These are phyloP conservation scores for Astreopora myriophthalma DNA, from an alignment of 64 coral and sea anemone genomes.

Conservation along the genomic window DNA sequence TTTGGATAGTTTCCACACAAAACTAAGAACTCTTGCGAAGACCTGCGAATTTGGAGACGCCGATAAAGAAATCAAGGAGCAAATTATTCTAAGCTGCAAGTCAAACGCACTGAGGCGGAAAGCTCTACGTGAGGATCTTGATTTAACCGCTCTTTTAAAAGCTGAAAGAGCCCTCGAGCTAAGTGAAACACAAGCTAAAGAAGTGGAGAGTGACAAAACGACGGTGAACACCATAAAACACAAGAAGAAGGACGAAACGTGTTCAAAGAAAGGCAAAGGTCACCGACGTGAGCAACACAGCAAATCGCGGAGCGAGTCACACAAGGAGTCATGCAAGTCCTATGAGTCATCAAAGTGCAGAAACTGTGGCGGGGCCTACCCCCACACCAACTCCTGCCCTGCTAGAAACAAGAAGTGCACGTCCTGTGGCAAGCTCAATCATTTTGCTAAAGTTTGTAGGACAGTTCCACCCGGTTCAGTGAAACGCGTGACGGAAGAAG, in stretches of 20 bases:
- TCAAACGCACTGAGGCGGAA: no score
- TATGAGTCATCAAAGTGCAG: background rate
- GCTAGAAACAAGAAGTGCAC: background rate
- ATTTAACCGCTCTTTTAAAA: no score
- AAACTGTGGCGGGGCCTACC: background rate
- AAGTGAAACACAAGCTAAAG: no score
- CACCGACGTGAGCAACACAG: background rate
- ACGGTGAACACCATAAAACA: no score
- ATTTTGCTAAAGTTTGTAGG: constrained; percentile 43
- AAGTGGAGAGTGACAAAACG: no score
- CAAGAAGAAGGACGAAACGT: no score
- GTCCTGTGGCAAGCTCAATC: background rate
- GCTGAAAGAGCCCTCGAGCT: no score
- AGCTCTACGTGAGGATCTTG: no score
- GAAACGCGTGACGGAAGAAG: constrained; percentile 38
- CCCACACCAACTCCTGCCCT: background rate
- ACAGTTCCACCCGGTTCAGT: constrained; percentile 40
- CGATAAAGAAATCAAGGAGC: no score
- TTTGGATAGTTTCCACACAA: constrained; percentile 51
- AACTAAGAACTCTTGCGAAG: constrained; percentile 53
- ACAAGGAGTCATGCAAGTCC: background rate
- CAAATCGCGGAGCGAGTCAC: background rate
- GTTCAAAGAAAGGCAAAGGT: background rate
- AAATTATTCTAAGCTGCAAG: no score
- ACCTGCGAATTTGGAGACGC: constrained; percentile 35